Base-by-base conservation (phyloP, 2,113 vertebrate species). In the Eira barbara region DNA sequence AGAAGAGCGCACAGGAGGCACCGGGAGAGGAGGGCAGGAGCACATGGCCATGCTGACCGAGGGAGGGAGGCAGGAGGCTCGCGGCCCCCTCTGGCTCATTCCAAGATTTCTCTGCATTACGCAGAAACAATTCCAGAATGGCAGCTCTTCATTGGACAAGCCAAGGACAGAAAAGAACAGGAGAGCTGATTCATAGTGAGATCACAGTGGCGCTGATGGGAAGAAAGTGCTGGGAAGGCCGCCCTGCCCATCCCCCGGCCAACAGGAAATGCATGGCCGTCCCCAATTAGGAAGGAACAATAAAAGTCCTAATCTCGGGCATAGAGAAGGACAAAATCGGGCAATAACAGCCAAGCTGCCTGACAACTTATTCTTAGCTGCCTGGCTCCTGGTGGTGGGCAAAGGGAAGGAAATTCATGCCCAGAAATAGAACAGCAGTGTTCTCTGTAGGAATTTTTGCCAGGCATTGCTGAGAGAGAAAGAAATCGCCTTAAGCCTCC, bases 301-400 rank as follows among this genome's bases (percentile, higher is more conserved):
- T 95, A 59, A 94, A 84, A 94, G 91, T 84, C 94, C 91, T 94
- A 89, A 96, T 96, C 88, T 61, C 82, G 55, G 65, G 78, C 76
- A 95, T 10, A 84, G 93, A 95, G 86, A 57, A 84, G 65, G 79
- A 63, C 79, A 47, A 36, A 94, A 94, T 82, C 20, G 81, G 78
- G 88, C 65, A 84, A 67, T 63, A 89, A 84, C 87, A 79, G 78
- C 95, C 94, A 82, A 94, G 42, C 87, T 84, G 69, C 95, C 76
- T 91, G 95, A 94, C 45, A 59, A 67, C 82, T 83, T 92, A 39
- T 91, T 92, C 85, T 92, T 69, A 91, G 94, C 95, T 3, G 42
- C 69, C 25, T 15, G 52, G 87, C 83, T 94, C 83, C 86, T 85
- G 83, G 94, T 36, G 87, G 20, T 34, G 73, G 55, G 45, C 25